phyloP scores from a whole-genome alignment of 2,113 vertebrate genomes.

The Mandrillus leucophaeus region DNA sequence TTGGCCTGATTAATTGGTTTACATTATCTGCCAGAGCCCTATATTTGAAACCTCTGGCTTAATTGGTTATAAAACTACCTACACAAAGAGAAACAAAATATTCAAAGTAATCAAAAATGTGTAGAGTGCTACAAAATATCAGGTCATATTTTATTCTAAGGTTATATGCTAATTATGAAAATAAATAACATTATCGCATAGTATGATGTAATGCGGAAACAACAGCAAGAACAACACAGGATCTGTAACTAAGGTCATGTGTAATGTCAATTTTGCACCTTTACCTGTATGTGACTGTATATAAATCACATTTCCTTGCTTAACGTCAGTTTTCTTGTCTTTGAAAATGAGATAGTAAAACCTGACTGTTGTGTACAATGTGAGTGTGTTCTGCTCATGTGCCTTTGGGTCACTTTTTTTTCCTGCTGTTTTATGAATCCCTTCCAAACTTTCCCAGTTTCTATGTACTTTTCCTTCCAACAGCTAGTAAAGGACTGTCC shows the following conservation, averaged over 20 bases:
- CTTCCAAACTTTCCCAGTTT: background rate
- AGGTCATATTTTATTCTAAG: constrained; percentile 9
- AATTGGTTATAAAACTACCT: background rate
- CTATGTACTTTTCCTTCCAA: background rate
- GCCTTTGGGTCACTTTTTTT: background rate
- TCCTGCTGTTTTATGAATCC: background rate
- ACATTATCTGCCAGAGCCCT: background rate
- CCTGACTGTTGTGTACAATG: background rate
- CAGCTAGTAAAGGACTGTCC: background rate
- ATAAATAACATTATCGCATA: background rate
- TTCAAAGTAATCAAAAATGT: background rate
- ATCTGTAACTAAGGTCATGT: background rate
- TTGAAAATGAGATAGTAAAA: background rate
- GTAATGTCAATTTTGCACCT: background rate
- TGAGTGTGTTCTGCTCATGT: background rate
- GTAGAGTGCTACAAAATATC: background rate
- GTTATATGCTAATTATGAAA: background rate
- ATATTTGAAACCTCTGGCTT: background rate
- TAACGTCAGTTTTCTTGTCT: background rate
- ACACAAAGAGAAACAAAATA: background rate
- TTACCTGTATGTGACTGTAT: background rate
- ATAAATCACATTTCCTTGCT: background rate
- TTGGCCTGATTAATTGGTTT: constrained; percentile 26
- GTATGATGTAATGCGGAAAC: background rate
- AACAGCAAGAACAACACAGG: background rate